A percentile compares a stretch with the other conserved stretches of the same genome.
Conservation (phyloP, 2,113 vertebrate species). For the Eolophus roseicapilla region DNA sequence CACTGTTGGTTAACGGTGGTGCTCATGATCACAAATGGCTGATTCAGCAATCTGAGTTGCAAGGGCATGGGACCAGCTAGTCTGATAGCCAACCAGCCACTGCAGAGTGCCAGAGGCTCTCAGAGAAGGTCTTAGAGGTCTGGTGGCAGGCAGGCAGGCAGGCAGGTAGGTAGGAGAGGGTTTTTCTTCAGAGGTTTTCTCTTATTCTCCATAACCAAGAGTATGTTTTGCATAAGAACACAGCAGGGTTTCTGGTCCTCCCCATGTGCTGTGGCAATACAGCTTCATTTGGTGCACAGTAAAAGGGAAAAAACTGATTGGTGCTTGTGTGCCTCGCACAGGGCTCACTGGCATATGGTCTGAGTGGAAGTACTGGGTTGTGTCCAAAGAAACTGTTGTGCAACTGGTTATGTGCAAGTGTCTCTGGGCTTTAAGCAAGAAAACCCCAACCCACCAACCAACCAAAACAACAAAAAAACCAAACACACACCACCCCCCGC, state of each 20-base stretch:
- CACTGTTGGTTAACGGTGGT: rapidly evolving
- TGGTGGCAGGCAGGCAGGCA: neutral
- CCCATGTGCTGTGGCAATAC: neutral
- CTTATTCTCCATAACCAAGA: neutral
- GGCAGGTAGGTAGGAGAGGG: neutral
- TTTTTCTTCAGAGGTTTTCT: neutral
- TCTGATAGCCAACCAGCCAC: neutral
- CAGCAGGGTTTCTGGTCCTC: neutral
- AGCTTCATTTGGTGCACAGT: neutral
- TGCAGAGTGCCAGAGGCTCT: neutral
- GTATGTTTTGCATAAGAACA: neutral
- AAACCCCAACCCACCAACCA: neutral
- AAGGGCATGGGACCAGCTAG: neutral
- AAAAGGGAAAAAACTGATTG: neutral
- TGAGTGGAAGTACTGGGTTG: neutral
- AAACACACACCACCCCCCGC: no score
- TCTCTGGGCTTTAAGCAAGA: neutral
- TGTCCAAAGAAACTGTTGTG: neutral
- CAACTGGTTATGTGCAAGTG: neutral
- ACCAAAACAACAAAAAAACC: no score
- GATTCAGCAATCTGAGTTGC: neutral
- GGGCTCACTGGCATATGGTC: neutral
- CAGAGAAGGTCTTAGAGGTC: neutral
- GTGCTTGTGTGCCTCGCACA: neutral
- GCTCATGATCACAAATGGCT: rapidly evolving